Evolutionary conservation across 2,888 invertebrate species (phyloP).

Genomic region (Phlogophora meticulosa): DNA sequence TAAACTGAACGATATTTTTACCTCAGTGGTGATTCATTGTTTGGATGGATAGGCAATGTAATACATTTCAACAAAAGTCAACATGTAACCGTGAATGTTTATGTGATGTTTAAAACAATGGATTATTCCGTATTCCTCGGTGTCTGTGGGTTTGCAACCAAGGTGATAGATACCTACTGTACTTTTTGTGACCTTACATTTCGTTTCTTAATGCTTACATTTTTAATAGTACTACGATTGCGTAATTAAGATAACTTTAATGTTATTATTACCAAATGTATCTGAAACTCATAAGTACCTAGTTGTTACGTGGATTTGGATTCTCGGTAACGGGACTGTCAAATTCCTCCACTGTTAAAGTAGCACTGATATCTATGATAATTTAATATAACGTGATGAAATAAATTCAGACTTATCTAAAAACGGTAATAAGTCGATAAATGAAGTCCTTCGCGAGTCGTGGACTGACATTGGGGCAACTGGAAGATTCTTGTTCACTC

Average conservation of each 20-base stretch:
- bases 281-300: background rate
- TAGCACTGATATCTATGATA: background rate
- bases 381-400: background rate
- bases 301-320: background rate
- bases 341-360: background rate
- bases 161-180: constrained; percentile 8
- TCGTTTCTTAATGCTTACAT: background rate
- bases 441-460: constrained; percentile 76
- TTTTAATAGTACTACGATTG: background rate
- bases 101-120: constrained; percentile 67
- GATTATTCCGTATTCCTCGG: constrained; percentile 52
- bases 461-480: constrained; percentile 63
- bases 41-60: constrained; percentile 69
- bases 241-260: constrained; percentile 2
- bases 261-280: background rate
- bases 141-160: constrained; percentile 41
- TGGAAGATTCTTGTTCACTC: constrained; percentile 56
- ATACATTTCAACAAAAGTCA: constrained; percentile 76
- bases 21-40: constrained; percentile 71
- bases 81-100: constrained; percentile 66
- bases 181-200: constrained; percentile 5
- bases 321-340: background rate
- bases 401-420: constrained; percentile 7
- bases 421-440: constrained; percentile 84
- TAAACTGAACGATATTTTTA: constrained; percentile 47